Evolutionary conservation across 2,113 vertebrate genomes (phyloP).

Genomic region (Connochaetes taurinus): DNA sequence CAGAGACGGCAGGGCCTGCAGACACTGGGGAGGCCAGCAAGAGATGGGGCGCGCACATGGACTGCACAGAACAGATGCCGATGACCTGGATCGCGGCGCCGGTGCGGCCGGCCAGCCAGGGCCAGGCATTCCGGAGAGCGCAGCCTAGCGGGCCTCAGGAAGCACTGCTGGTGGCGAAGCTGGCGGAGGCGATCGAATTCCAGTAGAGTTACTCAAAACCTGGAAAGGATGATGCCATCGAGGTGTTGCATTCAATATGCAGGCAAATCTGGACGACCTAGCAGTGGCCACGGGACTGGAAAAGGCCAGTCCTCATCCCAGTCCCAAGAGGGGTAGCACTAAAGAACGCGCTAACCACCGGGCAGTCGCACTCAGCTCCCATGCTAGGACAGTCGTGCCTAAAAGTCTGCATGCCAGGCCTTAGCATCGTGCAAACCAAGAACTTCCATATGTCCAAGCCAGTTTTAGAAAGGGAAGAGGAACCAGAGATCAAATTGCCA

Average conservation of each 20-base stretch:
- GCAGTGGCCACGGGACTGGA: neutral
- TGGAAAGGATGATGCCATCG: neutral
- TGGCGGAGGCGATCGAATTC: fast-evolving
- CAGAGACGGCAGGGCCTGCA: neutral
- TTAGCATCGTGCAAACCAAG: neutral
- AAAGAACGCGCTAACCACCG: fast-evolving
- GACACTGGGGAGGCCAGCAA: neutral
- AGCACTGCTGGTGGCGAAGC: neutral
- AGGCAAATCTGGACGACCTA: neutral
- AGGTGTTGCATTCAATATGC: neutral
- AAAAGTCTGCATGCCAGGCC: neutral
- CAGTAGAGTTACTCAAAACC: neutral
- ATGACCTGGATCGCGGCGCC: fast-evolving
- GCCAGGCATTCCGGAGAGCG: neutral
- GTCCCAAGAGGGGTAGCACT: neutral
- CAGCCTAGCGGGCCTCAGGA: neutral
- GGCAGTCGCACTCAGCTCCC: neutral
- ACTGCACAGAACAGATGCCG: fast-evolving
- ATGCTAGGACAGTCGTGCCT: neutral
- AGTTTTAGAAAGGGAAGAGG: neutral
- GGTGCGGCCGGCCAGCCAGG: neutral
- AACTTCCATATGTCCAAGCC: neutral
- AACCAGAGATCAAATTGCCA: neutral
- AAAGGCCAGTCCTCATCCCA: neutral
- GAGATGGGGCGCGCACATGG: neutral